Conservation (phyloP, 2,888 invertebrate genomes). For the Acanthosoma haemorrhoidale region DNA sequence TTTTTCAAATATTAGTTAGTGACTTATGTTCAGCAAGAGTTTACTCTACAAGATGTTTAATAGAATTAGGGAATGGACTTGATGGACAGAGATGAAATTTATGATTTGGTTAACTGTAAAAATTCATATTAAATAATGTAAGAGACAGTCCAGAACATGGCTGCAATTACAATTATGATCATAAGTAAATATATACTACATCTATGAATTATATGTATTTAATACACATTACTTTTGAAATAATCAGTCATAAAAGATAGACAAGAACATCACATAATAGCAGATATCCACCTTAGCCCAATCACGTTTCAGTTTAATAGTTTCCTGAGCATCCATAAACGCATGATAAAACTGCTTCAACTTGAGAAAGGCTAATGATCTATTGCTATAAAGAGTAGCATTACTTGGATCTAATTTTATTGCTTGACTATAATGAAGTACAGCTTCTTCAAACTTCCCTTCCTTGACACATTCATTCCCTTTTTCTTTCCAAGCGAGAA, state of each 20-base stretch:
- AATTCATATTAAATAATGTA: too few species aligned
- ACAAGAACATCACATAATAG: not conserved
- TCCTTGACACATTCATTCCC: constrained; percentile 72
- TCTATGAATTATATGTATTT: too few species aligned
- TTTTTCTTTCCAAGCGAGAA: constrained; percentile 54
- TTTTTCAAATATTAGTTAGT: too few species aligned
- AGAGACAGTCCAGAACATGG: not conserved
- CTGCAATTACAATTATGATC: not conserved
- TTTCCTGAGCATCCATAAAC: constrained; percentile 70
- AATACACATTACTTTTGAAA: not conserved
- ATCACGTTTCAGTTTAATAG: constrained; percentile 65
- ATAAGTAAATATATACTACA: too few species aligned
- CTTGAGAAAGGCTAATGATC: constrained; percentile 73
- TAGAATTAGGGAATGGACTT: too few species aligned
- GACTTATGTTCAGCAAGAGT: too few species aligned
- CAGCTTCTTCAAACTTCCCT: constrained; percentile 67
- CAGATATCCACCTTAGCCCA: constrained; percentile 65
- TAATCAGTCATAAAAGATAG: not conserved
- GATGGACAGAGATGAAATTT: too few species aligned
- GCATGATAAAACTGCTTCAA: constrained; percentile 70
- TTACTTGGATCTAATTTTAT: constrained; percentile 67
- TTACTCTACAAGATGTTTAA: too few species aligned
- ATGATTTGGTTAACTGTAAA: too few species aligned
- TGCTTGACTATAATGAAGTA: constrained; percentile 72
- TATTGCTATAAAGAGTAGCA: constrained; percentile 68